A percentile compares a stretch with the other conserved stretches of the same genome.
Evolutionary conservation across 1,140 invertebrate genomes (phyloP).

Genomic region (Microplitis demolitor): DNA sequence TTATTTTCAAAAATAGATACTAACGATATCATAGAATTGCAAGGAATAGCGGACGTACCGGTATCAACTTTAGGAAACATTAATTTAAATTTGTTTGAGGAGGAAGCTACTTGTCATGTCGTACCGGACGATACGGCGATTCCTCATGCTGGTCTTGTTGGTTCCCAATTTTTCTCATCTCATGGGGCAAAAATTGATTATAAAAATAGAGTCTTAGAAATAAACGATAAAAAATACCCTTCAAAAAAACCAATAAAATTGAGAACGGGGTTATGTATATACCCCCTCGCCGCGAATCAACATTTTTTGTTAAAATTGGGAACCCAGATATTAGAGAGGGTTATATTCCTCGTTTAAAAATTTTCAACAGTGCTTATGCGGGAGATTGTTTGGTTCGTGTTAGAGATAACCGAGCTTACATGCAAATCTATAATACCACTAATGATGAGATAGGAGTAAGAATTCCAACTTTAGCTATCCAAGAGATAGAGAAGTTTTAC

Average conservation of each 20-base stretch:
- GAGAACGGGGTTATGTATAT: not conserved
- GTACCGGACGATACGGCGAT: constrained; percentile 6
- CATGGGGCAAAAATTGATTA: constrained; percentile 12
- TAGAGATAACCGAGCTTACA: not conserved
- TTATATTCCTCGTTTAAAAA: not conserved
- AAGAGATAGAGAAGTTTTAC: not conserved
- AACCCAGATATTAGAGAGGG: constrained; percentile 5
- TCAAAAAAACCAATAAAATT: not conserved
- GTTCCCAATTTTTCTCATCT: not conserved
- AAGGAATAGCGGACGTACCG: not conserved
- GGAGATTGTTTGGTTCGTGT: not conserved
- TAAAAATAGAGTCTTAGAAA: not conserved
- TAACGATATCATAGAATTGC: not conserved
- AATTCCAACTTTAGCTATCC: not conserved
- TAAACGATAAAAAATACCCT: not conserved
- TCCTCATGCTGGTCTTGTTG: not conserved
- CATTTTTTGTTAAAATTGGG: not conserved
- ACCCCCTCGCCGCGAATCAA: no score
- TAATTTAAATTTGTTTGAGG: not conserved
- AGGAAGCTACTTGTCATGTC: not conserved
- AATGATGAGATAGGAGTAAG: not conserved
- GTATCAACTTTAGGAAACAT: not conserved
- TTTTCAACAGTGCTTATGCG: not conserved
- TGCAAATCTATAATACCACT: constrained; percentile 6
- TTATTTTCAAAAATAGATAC: not conserved